Evolutionary conservation across 1,140 invertebrate species (phyloP).

Genomic region (Ceratina japonica): DNA sequence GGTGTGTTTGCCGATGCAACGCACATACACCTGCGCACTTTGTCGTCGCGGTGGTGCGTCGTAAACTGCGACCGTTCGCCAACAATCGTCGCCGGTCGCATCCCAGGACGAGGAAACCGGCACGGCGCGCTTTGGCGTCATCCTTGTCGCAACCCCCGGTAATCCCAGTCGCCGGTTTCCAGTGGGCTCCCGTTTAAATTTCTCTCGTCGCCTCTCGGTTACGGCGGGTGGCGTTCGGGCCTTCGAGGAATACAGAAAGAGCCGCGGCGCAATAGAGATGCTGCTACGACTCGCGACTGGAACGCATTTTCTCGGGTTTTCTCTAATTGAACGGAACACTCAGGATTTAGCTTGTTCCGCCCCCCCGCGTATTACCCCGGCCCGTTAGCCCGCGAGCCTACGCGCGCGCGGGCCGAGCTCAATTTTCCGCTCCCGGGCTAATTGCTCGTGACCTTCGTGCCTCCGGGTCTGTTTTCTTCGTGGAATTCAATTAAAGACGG

Average conservation of each 20-base stretch:
- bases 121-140: slow-evolving; percentile 2
- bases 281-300: too few relatives aligned
- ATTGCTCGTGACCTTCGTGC: slow-evolving; percentile 32
- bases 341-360: slow-evolving; percentile 36
- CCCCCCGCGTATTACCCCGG: background rate
- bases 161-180: slow-evolving; percentile 40
- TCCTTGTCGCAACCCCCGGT: slow-evolving; percentile 46
- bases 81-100: slow-evolving; percentile 32
- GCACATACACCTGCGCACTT: slow-evolving; percentile 21
- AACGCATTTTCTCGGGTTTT: slow-evolving; percentile 42
- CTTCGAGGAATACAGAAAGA: slow-evolving; percentile 23
- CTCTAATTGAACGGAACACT: slow-evolving; percentile 53
- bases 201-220: slow-evolving; percentile 3
- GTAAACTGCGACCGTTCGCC: slow-evolving; percentile 56
- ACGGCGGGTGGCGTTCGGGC: background rate
- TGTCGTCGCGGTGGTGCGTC: slow-evolving; percentile 17
- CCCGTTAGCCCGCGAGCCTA: slow-evolving; percentile 4
- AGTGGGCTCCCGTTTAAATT: slow-evolving; percentile 4
- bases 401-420: background rate
- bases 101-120: slow-evolving; percentile 15
- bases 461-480: background rate
- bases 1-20: slow-evolving; percentile 20
- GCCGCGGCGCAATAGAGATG: too few relatives aligned
- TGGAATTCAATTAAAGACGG: slow-evolving; percentile 18
- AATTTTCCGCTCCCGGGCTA: background rate